These are phyloP conservation scores for Melanostigma gelatinosum DNA, from an alignment of 2,113 vertebrate genomes.

Conservation along the genomic window DNA sequence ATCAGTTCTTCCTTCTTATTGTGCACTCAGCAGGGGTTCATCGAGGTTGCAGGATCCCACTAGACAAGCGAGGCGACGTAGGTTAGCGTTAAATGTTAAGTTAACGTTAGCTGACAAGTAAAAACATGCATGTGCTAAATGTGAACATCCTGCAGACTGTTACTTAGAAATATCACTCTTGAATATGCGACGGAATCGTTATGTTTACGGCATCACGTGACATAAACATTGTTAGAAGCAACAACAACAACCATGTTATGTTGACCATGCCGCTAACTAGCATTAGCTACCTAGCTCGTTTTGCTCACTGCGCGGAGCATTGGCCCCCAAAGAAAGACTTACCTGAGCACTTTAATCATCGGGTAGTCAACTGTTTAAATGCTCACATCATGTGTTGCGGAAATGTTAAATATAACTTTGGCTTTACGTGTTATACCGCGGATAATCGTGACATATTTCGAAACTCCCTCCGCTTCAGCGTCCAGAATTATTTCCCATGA, in stretches of 20 bases:
- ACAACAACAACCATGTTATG: not conserved
- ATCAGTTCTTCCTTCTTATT: constrained; percentile 27
- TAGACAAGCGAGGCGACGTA: not conserved
- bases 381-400: accelerated
- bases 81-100: not conserved
- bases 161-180: too few relatives aligned
- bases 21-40: not conserved
- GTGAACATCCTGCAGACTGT: not conserved
- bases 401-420: accelerated
- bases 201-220: too few relatives aligned
- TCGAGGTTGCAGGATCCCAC: not conserved
- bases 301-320: not conserved
- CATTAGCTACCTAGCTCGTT: constrained; percentile 64
- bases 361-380: not conserved
- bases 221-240: too few relatives aligned
- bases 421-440: not conserved
- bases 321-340: not conserved
- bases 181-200: not conserved
- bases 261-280: constrained; percentile 22
- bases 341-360: not conserved
- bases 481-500: constrained; percentile 68
- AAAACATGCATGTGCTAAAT: not conserved
- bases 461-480: constrained; percentile 80
- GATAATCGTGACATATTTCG: constrained; percentile 65
- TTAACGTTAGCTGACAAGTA: not conserved